phyloP scores from a whole-genome alignment of 2,113 vertebrate species.

The Mesitornis unicolor region DNA sequence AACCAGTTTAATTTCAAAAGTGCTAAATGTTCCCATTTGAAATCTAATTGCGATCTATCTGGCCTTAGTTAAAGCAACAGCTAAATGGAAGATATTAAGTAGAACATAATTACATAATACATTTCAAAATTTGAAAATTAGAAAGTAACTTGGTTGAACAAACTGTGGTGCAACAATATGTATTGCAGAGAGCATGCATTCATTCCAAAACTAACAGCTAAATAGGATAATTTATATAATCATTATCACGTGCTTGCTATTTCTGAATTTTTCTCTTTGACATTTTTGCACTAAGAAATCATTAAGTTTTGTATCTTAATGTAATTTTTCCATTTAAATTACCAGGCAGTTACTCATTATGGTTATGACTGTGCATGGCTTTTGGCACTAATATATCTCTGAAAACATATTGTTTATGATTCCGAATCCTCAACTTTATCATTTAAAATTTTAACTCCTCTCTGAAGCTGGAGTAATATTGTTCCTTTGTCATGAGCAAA shows the following conservation, averaged over 20 bases:
- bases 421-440: not conserved
- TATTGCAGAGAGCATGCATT: not conserved
- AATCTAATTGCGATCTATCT: slow-evolving; percentile 22
- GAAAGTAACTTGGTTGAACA: not conserved
- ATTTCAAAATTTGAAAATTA: not conserved
- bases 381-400: not conserved
- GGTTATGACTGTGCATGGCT: not conserved
- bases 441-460: not conserved
- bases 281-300: not conserved
- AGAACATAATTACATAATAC: not conserved
- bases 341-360: not conserved
- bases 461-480: not conserved
- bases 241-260: not conserved
- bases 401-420: slow-evolving; percentile 2
- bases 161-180: not conserved
- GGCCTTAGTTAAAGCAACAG: not conserved
- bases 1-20: not conserved
- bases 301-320: not conserved
- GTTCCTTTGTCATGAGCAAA: not conserved
- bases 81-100: slow-evolving; percentile 13
- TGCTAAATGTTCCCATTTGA: not conserved
- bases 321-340: slow-evolving; percentile 14
- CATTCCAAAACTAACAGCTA: not conserved
- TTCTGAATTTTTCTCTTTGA: slow-evolving; percentile 12
- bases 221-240: slow-evolving; percentile 22